Base-by-base conservation (phyloP, 2,797 vertebrate species). In the Sebastes diploproa region DNA sequence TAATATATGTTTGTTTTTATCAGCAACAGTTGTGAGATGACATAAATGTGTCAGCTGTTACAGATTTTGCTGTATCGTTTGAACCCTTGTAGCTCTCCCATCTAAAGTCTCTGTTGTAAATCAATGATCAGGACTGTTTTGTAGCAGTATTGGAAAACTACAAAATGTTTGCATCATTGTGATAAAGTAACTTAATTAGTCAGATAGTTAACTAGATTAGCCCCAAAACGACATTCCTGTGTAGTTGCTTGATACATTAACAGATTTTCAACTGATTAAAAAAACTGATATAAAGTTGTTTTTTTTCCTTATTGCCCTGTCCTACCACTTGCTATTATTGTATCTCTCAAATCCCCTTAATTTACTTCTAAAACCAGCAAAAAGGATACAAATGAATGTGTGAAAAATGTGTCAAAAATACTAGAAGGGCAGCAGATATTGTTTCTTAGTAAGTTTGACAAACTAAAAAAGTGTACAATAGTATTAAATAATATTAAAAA, bases 261-360 rank as follows among this genome's bases (percentile, higher is more conserved):
- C 46, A 52, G 18, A 2, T 52, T 52, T n/a, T 52, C 0, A n/a
- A n/a, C 3, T 38, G 36, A 38, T 38, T 5, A 27, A 27, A 5
- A 5, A 42, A 38, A 38, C 13, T 38, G 36, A 38, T 38, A 38
- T 38, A 38, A 38, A 14, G 13, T 38, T 38, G 2, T 38, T 38
- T 38, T 36, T 36, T 36, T 36, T 2, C 42, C 14, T 0, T 46
- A 46, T 46, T 14, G 42, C 16, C 42, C 42, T 16, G 42, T 18
- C 16, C 0, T 7, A 18, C 42, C 3, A 46, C 42, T 46, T 14
- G 16, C 42, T 16, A 18, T 46, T 46, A 46, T 16, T 46, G 0
- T 46, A 16, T 46, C 42, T 46, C 27, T 60, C 27, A 60, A 5
- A 30, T 60, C 29, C 16, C 16, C 2, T 9, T 60, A 8, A 60